phyloP scores from a whole-genome alignment of 2,113 vertebrate species.

The Oncorhynchus kisutch region DNA sequence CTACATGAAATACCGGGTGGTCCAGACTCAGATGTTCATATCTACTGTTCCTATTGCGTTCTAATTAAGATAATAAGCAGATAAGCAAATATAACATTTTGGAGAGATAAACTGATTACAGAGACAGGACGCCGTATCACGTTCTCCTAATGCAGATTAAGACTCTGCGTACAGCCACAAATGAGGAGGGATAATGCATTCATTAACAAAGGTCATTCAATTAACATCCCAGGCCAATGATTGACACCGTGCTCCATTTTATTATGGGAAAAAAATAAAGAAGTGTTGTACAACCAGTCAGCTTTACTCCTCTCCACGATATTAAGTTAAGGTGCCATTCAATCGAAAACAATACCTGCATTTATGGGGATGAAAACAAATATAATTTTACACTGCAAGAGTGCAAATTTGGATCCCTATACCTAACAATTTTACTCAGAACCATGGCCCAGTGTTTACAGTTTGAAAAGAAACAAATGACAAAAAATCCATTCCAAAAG shows the following conservation, averaged over 20 bases:
- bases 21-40: constrained; percentile 9
- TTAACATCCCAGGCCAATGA: constrained; percentile 40
- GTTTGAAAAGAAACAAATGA: no score
- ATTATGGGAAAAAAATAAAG: not conserved
- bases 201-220: constrained; percentile 54
- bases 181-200: constrained; percentile 37
- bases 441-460: no score
- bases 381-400: no score
- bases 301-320: not conserved
- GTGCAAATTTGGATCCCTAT: no score
- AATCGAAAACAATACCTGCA: no score
- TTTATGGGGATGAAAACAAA: no score
- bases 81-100: constrained; percentile 30
- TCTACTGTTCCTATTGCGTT: constrained; percentile 14
- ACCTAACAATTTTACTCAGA: no score
- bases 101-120: constrained; percentile 17
- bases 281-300: not conserved
- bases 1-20: not conserved
- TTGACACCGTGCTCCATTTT: not conserved
- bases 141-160: constrained; percentile 20
- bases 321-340: no score
- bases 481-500: no score
- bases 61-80: constrained; percentile 34
- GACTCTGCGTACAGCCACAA: constrained; percentile 34
- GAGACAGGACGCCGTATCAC: constrained; percentile 29